Evolutionary conservation across 2,797 vertebrate genomes (phyloP).

Genomic region (Lemur catta): DNA sequence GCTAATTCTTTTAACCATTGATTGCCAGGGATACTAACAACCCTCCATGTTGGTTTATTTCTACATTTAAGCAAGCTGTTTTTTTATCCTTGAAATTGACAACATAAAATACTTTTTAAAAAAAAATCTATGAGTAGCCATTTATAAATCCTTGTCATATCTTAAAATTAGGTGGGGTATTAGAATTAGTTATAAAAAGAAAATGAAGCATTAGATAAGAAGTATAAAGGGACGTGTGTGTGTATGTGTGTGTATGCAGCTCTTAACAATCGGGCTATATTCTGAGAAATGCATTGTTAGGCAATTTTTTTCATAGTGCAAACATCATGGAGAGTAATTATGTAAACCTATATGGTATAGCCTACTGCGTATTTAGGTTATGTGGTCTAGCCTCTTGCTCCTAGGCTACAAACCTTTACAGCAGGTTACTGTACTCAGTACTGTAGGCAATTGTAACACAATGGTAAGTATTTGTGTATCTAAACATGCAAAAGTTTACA

Average conservation of each 20-base stretch:
- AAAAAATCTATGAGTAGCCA: background rate
- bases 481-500: background rate
- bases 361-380: too few relatives aligned
- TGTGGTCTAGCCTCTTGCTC: background rate
- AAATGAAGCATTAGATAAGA: background rate
- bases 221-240: background rate
- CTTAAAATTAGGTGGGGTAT: background rate
- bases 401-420: background rate
- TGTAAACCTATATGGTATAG: background rate
- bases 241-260: too few relatives aligned
- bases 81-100: slow-evolving; percentile 46
- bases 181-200: background rate
- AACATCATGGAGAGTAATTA: background rate
- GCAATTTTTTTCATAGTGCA: background rate
- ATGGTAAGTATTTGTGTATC: background rate
- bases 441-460: background rate
- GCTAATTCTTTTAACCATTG: background rate
- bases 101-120: background rate
- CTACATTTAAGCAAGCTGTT: background rate
- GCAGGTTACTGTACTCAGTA: background rate
- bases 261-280: background rate
- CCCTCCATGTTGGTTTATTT: background rate
- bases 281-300: background rate
- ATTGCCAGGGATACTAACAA: background rate
- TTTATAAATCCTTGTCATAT: background rate